phyloP scores from a whole-genome alignment of 2,797 vertebrate genomes.

The Helostoma temminkii region DNA sequence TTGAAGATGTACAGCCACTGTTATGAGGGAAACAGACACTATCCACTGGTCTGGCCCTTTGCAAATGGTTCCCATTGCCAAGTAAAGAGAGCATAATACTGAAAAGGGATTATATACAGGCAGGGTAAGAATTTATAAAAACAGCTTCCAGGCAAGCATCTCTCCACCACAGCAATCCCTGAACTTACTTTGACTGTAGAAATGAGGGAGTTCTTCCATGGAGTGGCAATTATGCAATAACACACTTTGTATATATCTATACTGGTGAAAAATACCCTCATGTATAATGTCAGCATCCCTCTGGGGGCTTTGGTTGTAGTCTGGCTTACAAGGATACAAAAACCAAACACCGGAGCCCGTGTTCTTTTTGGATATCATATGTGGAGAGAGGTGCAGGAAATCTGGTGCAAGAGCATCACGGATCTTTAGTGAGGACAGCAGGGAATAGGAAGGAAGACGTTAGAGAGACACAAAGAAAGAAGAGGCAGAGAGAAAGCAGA shows the following conservation, averaged over 20 bases:
- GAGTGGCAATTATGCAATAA: slow-evolving; percentile 19
- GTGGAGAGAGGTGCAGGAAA: slow-evolving; percentile 21
- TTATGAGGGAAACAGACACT: slow-evolving; percentile 71
- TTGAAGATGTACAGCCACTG: slow-evolving; percentile 69
- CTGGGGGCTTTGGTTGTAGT: slow-evolving; percentile 47
- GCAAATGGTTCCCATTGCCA: slow-evolving; percentile 53
- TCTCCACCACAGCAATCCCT: slow-evolving; percentile 30
- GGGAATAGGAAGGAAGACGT: slow-evolving; percentile 34
- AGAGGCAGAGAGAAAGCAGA: slow-evolving; percentile 56
- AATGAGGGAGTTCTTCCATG: slow-evolving; percentile 16
- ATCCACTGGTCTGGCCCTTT: slow-evolving; percentile 42
- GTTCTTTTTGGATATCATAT: slow-evolving; percentile 19
- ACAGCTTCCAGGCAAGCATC: slow-evolving; percentile 54
- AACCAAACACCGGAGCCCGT: slow-evolving; percentile 41
- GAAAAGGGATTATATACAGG: slow-evolving; percentile 64
- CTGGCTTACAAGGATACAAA: slow-evolving; percentile 40
- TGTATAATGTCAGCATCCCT: slow-evolving; percentile 30
- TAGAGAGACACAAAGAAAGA: slow-evolving; percentile 33
- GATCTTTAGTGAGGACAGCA: slow-evolving; percentile 22
- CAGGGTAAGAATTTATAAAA: slow-evolving; percentile 49
- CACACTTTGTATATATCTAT: slow-evolving; percentile 24
- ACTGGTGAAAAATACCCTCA: slow-evolving; percentile 18
- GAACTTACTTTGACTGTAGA: slow-evolving; percentile 25
- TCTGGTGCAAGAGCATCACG: slow-evolving; percentile 16
- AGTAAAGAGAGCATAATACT: slow-evolving; percentile 62